phyloP scores from a whole-genome alignment of 2,797 vertebrate species.

The Parotocinclus haroldoi region DNA sequence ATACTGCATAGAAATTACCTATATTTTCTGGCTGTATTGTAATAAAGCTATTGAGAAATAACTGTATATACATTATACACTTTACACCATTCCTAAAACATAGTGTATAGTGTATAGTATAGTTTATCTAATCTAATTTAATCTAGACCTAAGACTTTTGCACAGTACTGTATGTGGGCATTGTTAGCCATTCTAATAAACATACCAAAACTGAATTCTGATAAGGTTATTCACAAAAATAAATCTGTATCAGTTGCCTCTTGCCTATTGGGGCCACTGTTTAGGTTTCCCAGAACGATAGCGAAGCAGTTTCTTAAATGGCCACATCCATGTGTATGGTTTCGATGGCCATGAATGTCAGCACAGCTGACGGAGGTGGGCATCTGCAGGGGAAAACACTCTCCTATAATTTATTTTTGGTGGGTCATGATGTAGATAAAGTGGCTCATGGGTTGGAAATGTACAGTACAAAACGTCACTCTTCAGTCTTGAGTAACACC shows the following conservation, averaged over 20 bases:
- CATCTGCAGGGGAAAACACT: slow-evolving; percentile 11
- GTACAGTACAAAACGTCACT: slow-evolving; percentile 57
- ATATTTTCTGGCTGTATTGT: too few species aligned
- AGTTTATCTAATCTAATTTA: too few species aligned
- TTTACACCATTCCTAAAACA: too few species aligned
- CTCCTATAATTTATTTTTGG: slow-evolving; percentile 65
- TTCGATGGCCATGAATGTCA: slow-evolving; percentile 10
- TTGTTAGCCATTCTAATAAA: too few species aligned
- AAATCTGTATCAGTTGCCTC: slow-evolving; percentile 67
- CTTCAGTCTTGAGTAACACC: slow-evolving; percentile 45
- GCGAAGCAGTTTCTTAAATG: slow-evolving; percentile 77
- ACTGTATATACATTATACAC: too few species aligned
- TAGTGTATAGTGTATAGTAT: too few species aligned
- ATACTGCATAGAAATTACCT: too few species aligned
- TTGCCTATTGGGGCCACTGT: slow-evolving; percentile 68
- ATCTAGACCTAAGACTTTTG: too few species aligned
- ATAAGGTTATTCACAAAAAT: slow-evolving; percentile 50
- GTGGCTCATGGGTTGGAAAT: slow-evolving; percentile 54
- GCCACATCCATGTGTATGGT: slow-evolving; percentile 44
- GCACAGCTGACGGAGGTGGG: neutral
- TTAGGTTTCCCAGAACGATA: slow-evolving; percentile 78
- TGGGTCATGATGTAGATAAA: slow-evolving; percentile 46
- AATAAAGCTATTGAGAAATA: too few species aligned
- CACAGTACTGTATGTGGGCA: too few species aligned
- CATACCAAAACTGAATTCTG: too few species aligned